phyloP scores from a whole-genome alignment of 2,113 vertebrate species.

The Prolemur simus region DNA sequence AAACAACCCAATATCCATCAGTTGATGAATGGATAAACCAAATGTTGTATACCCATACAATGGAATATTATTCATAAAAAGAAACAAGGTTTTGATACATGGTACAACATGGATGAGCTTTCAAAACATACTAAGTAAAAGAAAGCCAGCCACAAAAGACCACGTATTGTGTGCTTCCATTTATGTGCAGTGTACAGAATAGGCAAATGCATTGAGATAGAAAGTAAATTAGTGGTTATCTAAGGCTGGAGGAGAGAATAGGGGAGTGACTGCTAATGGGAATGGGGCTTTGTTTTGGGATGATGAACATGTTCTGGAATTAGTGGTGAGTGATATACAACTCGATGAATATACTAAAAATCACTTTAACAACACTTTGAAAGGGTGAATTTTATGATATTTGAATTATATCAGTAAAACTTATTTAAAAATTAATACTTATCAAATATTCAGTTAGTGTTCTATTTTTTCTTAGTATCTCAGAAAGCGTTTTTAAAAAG shows the following conservation, averaged over 20 bases:
- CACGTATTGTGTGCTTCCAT: neutral
- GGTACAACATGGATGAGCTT: neutral
- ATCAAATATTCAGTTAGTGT: neutral
- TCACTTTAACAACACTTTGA: neutral
- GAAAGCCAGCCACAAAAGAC: neutral
- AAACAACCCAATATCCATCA: neutral
- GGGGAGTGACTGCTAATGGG: neutral
- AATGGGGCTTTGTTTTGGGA: neutral
- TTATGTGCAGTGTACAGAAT: neutral
- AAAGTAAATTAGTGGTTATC: neutral
- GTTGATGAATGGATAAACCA: neutral
- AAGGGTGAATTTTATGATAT: neutral
- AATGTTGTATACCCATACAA: neutral
- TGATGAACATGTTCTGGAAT: conserved; percentile 14
- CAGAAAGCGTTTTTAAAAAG: neutral
- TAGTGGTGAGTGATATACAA: neutral
- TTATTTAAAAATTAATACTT: neutral
- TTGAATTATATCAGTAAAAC: neutral
- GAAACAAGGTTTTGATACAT: neutral
- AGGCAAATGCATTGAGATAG: neutral
- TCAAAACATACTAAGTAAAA: neutral
- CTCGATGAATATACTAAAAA: neutral
- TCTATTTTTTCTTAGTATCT: neutral
- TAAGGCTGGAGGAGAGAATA: neutral
- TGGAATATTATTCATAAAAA: neutral